Conservation (phyloP, 2,113 vertebrate species). For the Polypterus senegalus region DNA sequence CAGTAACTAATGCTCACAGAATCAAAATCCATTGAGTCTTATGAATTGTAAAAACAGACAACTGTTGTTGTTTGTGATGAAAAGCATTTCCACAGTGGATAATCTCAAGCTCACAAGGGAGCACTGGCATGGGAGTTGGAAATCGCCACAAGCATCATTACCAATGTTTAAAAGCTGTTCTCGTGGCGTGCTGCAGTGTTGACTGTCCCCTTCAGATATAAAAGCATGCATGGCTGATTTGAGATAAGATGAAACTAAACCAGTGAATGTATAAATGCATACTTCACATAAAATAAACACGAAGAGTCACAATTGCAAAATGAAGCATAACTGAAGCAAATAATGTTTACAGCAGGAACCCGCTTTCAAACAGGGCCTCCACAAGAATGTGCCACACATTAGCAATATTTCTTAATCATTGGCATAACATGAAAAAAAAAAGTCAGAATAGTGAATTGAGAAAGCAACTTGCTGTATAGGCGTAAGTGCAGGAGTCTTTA, state of each 20-base stretch:
- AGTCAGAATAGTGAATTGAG: no score
- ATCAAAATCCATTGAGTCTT: background rate
- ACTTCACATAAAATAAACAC: no score
- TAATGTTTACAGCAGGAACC: no score
- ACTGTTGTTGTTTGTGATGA: constrained; percentile 5
- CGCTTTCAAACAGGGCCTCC: no score
- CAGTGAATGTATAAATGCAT: background rate
- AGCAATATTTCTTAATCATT: no score
- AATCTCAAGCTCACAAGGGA: constrained; percentile 4
- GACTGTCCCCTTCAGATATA: background rate
- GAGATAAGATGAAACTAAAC: background rate
- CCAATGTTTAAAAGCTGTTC: background rate
- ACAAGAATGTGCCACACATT: no score
- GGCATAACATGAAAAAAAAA: no score
- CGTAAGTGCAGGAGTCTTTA: no score
- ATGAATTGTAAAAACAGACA: constrained; percentile 2
- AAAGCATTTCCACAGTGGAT: constrained; percentile 1
- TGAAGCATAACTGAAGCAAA: no score
- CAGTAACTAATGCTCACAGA: constrained; percentile 1
- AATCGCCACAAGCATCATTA: constrained; percentile 5
- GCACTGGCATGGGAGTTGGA: background rate
- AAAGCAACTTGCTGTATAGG: no score
- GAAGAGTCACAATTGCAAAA: no score
- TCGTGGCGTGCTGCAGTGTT: background rate
- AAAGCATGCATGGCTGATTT: background rate